Evolutionary conservation across 2,797 vertebrate genomes (phyloP).

Genomic region (Dipus sagitta): DNA sequence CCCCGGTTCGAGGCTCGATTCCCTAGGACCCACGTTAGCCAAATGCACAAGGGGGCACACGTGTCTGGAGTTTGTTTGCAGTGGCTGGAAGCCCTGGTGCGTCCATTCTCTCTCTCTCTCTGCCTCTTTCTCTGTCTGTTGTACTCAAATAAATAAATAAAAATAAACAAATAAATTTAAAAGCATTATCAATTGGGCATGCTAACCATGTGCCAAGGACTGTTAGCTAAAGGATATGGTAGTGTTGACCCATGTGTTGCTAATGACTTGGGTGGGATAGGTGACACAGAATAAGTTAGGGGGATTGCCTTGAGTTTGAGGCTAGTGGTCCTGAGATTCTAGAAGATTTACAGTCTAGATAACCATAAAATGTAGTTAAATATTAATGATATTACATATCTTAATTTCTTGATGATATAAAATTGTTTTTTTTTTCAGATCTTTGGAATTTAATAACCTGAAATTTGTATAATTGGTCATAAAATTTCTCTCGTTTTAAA

Average conservation of each 20-base stretch:
- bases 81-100: no score
- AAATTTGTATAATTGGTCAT: conserved; percentile 43
- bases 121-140: not conserved
- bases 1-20: no score
- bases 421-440: conserved; percentile 35
- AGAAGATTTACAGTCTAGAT: conserved; percentile 6
- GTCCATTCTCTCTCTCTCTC: not conserved
- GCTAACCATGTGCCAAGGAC: not conserved
- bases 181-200: not conserved
- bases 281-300: not conserved
- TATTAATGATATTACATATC: not conserved
- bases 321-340: not conserved
- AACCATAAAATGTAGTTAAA: conserved; percentile 48
- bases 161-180: no score
- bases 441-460: conserved; percentile 49
- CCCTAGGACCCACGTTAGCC: no score
- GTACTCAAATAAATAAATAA: no score
- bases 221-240: not conserved
- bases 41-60: no score
- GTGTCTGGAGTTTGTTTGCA: no score
- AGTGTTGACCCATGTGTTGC: not conserved
- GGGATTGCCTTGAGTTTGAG: no score
- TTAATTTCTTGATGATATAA: conserved; percentile 45
- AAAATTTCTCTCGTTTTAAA: not conserved
- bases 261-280: not conserved